A percentile compares a stretch with the other conserved stretches of the same genome.
Evolutionary conservation across 2,113 vertebrate species (phyloP).

Genomic region (Pygoscelis adeliae): DNA sequence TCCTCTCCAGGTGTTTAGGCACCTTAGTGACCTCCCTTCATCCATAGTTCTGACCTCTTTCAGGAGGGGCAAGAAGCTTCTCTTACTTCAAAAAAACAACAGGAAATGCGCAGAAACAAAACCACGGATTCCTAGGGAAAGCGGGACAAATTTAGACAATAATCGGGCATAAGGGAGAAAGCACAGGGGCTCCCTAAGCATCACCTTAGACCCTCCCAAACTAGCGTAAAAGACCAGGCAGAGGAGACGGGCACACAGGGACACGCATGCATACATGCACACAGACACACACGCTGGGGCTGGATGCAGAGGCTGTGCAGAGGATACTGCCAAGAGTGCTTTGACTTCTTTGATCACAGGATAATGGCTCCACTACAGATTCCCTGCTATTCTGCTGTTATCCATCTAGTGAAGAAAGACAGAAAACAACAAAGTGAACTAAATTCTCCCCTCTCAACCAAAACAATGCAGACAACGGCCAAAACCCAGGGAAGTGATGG

Average conservation of each 20-base stretch:
- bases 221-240: neutral
- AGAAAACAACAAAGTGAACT: neutral
- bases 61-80: neutral
- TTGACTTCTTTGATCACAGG: neutral
- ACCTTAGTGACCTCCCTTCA: neutral
- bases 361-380: neutral
- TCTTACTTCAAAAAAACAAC: neutral
- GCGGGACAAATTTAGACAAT: neutral
- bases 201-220: neutral
- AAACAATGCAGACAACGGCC: neutral
- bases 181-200: neutral
- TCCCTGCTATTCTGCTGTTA: neutral
- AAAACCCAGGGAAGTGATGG: neutral
- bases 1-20: neutral
- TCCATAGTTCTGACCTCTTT: neutral
- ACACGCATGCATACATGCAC: rapidly evolving
- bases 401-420: neutral
- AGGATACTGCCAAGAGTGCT: neutral
- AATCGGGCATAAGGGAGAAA: neutral
- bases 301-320: neutral
- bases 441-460: neutral
- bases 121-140: neutral
- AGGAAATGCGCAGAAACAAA: neutral
- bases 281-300: neutral
- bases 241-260: neutral